phyloP scores from a whole-genome alignment of 1,140 invertebrate genomes.

The Penaeus japonicus region DNA sequence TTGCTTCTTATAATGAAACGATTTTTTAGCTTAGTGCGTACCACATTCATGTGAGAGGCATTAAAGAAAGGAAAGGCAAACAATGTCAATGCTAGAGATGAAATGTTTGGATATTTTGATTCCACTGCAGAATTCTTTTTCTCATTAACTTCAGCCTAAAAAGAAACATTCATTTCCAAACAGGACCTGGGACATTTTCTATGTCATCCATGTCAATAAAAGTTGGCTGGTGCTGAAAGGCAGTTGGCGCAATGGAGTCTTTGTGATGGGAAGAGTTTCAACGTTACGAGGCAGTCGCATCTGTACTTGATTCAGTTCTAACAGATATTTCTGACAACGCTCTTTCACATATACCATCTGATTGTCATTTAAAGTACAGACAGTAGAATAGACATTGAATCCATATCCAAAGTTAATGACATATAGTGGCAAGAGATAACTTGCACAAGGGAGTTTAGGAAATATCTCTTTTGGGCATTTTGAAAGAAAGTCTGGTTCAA shows the following conservation, averaged over 20 bases:
- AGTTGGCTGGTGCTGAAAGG: background rate
- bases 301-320: background rate
- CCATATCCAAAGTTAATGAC: background rate
- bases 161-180: background rate
- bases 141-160: constrained; percentile 16
- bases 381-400: background rate
- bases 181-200: background rate
- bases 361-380: background rate
- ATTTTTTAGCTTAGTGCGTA: background rate
- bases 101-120: background rate
- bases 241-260: background rate
- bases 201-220: background rate
- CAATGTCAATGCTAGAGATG: background rate
- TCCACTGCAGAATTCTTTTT: background rate
- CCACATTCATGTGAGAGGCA: constrained; percentile 10
- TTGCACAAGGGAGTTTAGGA: background rate
- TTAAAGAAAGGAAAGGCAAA: constrained; percentile 9
- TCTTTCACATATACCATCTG: background rate
- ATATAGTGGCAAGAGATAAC: background rate
- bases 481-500: background rate
- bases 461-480: background rate
- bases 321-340: background rate
- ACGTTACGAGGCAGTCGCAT: background rate
- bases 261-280: background rate
- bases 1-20: background rate